Percentiles rank a stretch among this genome's conserved stretches.
Conservation (phyloP, 2,888 invertebrate genomes). For the Melangyna quadrimaculata region DNA sequence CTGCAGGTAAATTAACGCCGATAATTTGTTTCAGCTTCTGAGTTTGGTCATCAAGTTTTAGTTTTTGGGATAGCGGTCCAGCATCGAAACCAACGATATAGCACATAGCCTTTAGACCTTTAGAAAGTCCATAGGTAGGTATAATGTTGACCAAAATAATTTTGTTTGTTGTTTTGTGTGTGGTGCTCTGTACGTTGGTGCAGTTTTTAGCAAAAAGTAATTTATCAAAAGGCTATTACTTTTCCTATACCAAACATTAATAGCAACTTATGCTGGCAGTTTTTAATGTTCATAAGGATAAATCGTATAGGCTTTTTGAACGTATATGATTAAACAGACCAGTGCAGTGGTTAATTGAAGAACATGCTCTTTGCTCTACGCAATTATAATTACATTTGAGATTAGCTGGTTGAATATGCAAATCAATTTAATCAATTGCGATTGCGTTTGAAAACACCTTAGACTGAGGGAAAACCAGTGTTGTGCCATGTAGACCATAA, state of each 20-base stretch:
- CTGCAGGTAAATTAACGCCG: conserved; percentile 57
- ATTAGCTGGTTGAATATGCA: background rate
- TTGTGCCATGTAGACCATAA: too few relatives aligned
- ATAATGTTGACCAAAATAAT: background rate
- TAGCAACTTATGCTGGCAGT: background rate
- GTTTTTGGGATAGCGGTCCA: conserved; percentile 1
- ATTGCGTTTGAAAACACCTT: background rate
- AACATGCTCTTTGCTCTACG: too few relatives aligned
- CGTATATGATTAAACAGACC: background rate
- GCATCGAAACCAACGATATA: background rate
- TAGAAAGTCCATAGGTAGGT: background rate
- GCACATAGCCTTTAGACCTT: too few relatives aligned
- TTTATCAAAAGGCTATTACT: conserved; percentile 17
- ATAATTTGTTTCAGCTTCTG: conserved; percentile 58
- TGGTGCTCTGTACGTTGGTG: background rate
- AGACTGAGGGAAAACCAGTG: too few relatives aligned
- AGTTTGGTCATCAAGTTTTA: conserved; percentile 47
- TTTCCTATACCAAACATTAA: background rate
- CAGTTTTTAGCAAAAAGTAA: conserved; percentile 18
- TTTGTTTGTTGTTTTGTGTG: background rate
- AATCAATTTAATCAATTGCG: background rate
- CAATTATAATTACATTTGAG: background rate
- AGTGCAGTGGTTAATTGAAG: background rate
- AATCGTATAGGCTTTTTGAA: background rate
- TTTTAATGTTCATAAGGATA: background rate